Conservation (phyloP, 2,113 vertebrate species). For the Bucco capensis region DNA sequence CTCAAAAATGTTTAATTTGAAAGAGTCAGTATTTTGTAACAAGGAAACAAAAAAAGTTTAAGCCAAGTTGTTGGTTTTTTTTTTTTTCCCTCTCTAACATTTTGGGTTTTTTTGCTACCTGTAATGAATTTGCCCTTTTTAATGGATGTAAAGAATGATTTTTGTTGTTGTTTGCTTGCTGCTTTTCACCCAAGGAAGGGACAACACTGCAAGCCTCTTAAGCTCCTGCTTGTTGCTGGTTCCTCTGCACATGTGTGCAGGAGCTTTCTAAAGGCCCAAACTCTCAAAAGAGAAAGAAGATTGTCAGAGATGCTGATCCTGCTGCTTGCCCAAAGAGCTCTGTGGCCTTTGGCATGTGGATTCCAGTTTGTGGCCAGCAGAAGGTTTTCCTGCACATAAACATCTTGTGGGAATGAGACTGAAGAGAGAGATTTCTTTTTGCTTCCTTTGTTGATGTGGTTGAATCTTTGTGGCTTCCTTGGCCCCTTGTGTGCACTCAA, state of each 20-base stretch:
- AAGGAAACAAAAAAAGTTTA: slow-evolving; percentile 15
- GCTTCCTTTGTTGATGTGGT: neutral
- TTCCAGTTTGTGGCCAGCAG: neutral
- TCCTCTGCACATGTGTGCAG: slow-evolving; percentile 31
- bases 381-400: neutral
- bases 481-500: neutral
- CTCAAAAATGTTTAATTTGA: neutral
- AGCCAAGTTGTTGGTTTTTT: neutral
- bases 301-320: neutral
- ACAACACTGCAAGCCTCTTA: neutral
- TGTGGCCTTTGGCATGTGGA: neutral
- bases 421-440: neutral
- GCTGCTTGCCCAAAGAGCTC: neutral
- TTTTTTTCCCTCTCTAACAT: too few species aligned
- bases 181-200: neutral
- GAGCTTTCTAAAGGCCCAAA: neutral
- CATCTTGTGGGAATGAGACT: neutral
- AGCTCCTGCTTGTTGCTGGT: neutral
- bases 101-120: neutral
- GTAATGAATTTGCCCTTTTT: slow-evolving; percentile 4
- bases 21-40: slow-evolving; percentile 57
- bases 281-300: neutral
- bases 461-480: neutral
- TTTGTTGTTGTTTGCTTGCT: neutral
- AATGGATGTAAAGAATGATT: slow-evolving; percentile 32